A percentile compares a stretch with the other conserved stretches of the same genome.
Conservation (phyloP, 2,888 invertebrate species). For the Aphodius sticticus region DNA sequence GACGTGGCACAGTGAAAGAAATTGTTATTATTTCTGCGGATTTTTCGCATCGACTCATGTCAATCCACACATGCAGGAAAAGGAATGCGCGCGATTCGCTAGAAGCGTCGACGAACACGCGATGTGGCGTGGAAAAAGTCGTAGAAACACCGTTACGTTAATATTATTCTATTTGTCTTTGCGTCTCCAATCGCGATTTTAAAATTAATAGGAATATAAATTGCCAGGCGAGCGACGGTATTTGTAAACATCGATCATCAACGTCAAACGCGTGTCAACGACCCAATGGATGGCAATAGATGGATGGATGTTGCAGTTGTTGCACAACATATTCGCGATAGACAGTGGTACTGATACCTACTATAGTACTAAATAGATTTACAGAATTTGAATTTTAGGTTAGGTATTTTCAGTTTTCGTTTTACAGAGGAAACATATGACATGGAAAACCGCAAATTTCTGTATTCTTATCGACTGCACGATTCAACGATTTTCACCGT, state of each 20-base stretch:
- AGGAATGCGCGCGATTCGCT: background rate
- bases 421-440: no score
- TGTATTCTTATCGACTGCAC: no score
- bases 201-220: background rate
- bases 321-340: background rate
- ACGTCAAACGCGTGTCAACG: background rate
- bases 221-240: background rate
- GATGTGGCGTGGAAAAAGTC: background rate
- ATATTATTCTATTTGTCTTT: background rate
- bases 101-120: background rate
- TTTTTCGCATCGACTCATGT: background rate
- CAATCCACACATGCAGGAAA: background rate
- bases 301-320: background rate
- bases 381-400: no score
- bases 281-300: background rate
- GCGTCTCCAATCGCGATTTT: background rate
- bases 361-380: no score
- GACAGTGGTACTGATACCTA: no score
- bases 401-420: no score
- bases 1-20: no score
- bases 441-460: no score
- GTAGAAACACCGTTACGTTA: background rate
- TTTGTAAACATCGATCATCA: background rate
- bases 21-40: no score
- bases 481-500: no score